phyloP scores from a whole-genome alignment of 2,888 invertebrate species.

The Nemotelus nigrinus region DNA sequence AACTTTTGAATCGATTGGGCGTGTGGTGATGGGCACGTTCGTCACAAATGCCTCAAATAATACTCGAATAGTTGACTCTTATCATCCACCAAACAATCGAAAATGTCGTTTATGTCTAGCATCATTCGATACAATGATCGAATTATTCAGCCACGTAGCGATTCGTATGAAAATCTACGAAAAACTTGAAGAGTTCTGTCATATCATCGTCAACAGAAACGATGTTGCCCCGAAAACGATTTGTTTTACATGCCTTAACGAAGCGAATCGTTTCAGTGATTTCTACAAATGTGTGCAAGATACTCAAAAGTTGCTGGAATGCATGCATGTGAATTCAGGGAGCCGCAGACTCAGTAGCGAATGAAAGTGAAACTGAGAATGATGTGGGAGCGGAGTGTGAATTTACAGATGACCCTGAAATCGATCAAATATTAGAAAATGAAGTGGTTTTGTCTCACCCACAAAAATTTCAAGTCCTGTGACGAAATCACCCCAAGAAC shows the following conservation, averaged over 20 bases:
- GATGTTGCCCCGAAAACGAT: conserved; percentile 42
- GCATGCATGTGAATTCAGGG: no score
- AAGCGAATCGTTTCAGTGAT: conserved; percentile 46
- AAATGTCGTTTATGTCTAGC: conserved; percentile 45
- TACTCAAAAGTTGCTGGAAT: conserved; percentile 45
- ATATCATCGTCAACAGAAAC: conserved; percentile 21
- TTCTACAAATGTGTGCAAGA: conserved; percentile 46
- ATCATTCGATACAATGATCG: conserved; percentile 8
- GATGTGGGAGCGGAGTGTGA: no score
- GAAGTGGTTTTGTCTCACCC: no score
- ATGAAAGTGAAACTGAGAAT: no score
- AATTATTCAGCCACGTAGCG: conserved; percentile 34
- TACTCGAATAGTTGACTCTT: neutral
- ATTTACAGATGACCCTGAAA: no score
- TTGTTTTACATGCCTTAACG: conserved; percentile 46
- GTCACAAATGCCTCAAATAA: neutral
- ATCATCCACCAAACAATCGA: neutral
- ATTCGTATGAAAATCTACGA: conserved; percentile 13
- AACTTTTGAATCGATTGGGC: no score
- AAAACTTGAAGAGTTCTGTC: conserved; percentile 44
- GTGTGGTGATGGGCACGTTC: no score
- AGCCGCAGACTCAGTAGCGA: no score
- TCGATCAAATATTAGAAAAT: no score
- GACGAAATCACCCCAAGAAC: no score
- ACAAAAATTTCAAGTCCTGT: no score